Evolutionary conservation across 2,113 vertebrate genomes (phyloP), one percentile per base, ranked within the genome.

Genomic region (Anser cygnoides): DNA sequence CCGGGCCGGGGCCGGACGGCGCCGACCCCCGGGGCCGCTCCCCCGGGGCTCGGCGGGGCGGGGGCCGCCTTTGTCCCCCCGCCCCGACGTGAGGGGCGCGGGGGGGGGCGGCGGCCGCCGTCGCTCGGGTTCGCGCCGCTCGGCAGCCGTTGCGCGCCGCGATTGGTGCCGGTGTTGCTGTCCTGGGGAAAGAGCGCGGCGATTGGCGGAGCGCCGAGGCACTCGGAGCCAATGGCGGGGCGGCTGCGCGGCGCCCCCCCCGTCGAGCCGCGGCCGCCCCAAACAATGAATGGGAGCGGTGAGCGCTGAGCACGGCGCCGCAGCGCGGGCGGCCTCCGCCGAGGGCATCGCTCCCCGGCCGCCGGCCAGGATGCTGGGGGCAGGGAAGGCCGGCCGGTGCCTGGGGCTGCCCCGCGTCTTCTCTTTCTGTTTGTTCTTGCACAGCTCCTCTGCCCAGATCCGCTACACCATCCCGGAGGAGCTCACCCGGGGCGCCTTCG

Each of bases 341-440:
- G 46, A 95, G 88, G 96, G 95, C 94, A 95, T 91, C 89, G 91
- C 89, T 92, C 65, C 95, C 75, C 87, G 67, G 95, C 91, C 85
- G 65, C 93, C 84, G 98, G 97, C 97, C 98, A 98, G 95, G 97
- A 98, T 97, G 97, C 95, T 93, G 82, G 95, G 90, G 94, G 83
- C 90, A 92, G 95, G 90, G 84, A 82, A 91, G 95, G 89, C 98
- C 97, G 97, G 97, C 93, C 96, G 97, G 97, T 96, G 95, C 93
- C 97, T 98, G 97, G 97, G 74, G 54, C 95, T 97, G 92, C 97
- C 98, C 84, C 98, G 96, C 94, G 97, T 98, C 85, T 98, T 98
- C 93, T 95, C 98, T 74, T 98, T 97, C 97, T 98, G 98, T 59
- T 94, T 98, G 88, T 96, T 98, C 91, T 98, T 98, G 98, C 98